These are phyloP conservation scores for Euwallacea fornicatus DNA, from an alignment of 1,140 invertebrate species.

Conservation along the genomic window DNA sequence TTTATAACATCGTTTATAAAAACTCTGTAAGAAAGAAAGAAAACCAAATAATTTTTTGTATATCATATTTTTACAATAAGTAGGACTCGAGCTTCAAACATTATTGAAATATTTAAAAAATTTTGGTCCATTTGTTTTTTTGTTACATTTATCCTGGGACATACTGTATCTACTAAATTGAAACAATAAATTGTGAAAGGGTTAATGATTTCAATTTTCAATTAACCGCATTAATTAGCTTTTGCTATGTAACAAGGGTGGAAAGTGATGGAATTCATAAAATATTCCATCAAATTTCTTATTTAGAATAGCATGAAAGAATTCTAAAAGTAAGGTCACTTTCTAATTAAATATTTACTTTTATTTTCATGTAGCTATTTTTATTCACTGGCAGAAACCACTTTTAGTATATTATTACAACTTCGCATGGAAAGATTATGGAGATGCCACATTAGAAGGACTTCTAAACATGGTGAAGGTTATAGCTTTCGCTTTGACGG, in stretches of 20 bases:
- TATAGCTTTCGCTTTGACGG: constrained; percentile 76
- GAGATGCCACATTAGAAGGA: constrained; percentile 71
- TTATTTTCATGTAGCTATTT: too few species aligned
- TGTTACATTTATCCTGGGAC: too few species aligned
- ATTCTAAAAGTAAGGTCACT: background rate
- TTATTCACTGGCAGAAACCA: too few species aligned
- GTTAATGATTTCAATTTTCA: constrained; percentile 15
- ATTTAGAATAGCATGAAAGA: background rate
- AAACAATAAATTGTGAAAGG: background rate
- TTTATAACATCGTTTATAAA: too few species aligned
- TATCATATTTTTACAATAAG: too few species aligned
- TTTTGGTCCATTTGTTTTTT: too few species aligned
- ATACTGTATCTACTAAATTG: too few species aligned
- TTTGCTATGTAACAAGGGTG: background rate
- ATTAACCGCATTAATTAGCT: constrained; percentile 12
- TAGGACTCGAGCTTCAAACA: too few species aligned
- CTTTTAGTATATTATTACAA: constrained; percentile 81
- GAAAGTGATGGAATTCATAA: background rate
- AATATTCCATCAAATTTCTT: background rate
- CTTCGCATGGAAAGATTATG: constrained; percentile 84
- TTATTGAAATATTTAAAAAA: too few species aligned
- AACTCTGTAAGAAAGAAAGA: too few species aligned
- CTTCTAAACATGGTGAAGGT: constrained; percentile 88
- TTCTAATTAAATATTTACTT: background rate
- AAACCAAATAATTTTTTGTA: too few species aligned